Conservation (phyloP, 2,888 invertebrate species). For the Drosophila stalkeri region DNA sequence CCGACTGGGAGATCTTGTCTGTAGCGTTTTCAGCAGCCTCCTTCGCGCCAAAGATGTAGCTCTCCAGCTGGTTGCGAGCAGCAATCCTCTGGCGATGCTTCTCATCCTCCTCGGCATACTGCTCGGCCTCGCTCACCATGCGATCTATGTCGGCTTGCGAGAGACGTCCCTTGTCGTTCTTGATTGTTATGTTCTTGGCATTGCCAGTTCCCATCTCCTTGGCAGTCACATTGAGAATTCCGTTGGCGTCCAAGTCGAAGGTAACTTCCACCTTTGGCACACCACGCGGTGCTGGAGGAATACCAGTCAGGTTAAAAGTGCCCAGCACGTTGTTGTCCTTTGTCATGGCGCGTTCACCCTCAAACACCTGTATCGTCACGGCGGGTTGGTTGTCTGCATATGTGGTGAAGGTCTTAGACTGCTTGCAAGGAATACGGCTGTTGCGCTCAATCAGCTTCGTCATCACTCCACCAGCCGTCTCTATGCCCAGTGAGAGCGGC, state of each 20-base stretch:
- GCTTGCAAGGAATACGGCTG: conserved; percentile 90
- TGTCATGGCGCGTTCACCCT: conserved; percentile 95
- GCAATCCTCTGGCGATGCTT: conserved; percentile 89
- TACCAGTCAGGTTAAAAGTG: conserved; percentile 97
- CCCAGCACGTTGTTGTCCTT: conserved; percentile 97
- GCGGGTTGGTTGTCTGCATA: conserved; percentile 93
- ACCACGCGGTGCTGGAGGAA: conserved; percentile 96
- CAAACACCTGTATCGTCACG: conserved; percentile 90
- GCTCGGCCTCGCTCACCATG: conserved; percentile 91
- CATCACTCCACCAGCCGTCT: conserved; percentile 94
- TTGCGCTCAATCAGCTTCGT: conserved; percentile 91
- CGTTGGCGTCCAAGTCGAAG: conserved; percentile 95
- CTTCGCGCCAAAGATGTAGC: conserved; percentile 89
- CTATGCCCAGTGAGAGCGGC: conserved; percentile 90
- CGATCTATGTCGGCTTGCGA: conserved; percentile 93
- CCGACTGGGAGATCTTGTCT: conserved; percentile 83
- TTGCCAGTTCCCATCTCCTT: conserved; percentile 89
- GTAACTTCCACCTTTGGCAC: conserved; percentile 95
- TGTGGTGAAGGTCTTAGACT: conserved; percentile 91
- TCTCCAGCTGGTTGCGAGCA: conserved; percentile 90
- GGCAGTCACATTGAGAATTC: conserved; percentile 95
- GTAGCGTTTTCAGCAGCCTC: conserved; percentile 89
- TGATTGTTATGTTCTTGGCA: conserved; percentile 91
- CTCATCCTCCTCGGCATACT: conserved; percentile 90
- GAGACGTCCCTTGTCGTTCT: conserved; percentile 92